Evolutionary conservation across 2,113 vertebrate genomes (phyloP).

Genomic region (Nesogale talazaci): DNA sequence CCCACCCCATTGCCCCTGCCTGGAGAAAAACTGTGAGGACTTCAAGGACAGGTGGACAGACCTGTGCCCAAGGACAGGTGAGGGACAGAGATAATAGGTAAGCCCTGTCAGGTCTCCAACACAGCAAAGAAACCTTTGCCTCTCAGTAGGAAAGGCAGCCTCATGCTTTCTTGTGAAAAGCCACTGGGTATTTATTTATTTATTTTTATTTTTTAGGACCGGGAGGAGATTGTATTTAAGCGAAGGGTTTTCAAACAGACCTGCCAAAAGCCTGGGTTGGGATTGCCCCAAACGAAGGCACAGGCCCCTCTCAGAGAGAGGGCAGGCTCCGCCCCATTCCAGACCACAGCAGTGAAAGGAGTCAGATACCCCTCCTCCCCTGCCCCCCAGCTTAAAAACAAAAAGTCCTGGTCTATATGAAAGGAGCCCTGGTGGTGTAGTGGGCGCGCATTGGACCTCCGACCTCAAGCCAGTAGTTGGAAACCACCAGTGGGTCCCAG

Average conservation of each 20-base stretch:
- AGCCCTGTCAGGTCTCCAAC: neutral
- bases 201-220: neutral
- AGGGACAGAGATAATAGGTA: rapidly evolving
- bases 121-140: neutral
- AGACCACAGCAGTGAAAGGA: no score
- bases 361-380: no score
- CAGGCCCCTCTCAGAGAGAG: no score
- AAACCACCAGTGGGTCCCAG: no score
- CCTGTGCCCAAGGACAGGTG: neutral
- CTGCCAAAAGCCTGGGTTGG: neutral
- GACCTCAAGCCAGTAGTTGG: no score
- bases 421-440: no score
- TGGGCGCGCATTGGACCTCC: no score
- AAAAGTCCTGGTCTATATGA: no score
- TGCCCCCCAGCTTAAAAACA: no score
- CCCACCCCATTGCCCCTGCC: neutral
- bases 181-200: neutral
- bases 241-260: neutral
- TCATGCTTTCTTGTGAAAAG: slow-evolving; percentile 24
- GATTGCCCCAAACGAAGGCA: neutral
- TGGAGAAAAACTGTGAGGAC: neutral
- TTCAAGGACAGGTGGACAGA: neutral
- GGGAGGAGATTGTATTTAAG: neutral
- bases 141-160: neutral
- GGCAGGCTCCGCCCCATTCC: no score